Conservation (phyloP, 2,113 vertebrate species). For the Apodemus speciosus region DNA sequence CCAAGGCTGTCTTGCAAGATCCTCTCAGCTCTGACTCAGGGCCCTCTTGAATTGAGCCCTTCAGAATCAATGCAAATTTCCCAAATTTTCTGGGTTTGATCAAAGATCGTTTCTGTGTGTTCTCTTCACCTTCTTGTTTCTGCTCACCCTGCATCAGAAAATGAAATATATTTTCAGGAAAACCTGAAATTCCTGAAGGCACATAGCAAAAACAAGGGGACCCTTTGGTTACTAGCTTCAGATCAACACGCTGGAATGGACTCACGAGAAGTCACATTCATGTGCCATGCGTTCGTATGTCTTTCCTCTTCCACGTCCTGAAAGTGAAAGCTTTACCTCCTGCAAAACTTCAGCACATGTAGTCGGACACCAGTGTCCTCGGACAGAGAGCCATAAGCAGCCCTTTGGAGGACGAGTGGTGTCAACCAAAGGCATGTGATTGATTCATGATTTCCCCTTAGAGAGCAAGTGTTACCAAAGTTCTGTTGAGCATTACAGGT, state of each 20-base stretch:
- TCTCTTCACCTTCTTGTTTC: conserved; percentile 74
- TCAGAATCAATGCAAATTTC: conserved; percentile 83
- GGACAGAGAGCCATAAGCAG: conserved; percentile 86
- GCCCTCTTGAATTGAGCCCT: conserved; percentile 74
- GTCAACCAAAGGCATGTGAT: conserved; percentile 85
- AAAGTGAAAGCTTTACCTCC: conserved; percentile 82
- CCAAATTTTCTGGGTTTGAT: conserved; percentile 77
- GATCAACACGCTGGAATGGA: conserved; percentile 72
- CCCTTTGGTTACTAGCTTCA: conserved; percentile 74
- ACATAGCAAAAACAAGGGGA: conserved; percentile 59
- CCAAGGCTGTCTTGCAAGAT: conserved; percentile 82
- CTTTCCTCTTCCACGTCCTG: conserved; percentile 79
- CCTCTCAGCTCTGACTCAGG: conserved; percentile 69
- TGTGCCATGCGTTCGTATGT: conserved; percentile 77
- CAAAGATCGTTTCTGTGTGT: conserved; percentile 77
- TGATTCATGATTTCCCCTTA: conserved; percentile 80
- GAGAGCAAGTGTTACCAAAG: conserved; percentile 87
- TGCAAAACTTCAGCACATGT: conserved; percentile 80
- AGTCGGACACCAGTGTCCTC: conserved; percentile 77
- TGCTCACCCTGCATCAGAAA: conserved; percentile 69
- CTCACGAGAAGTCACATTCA: conserved; percentile 71
- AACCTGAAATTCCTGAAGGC: conserved; percentile 77
- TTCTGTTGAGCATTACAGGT: conserved; percentile 80
- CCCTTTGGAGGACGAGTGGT: conserved; percentile 83
- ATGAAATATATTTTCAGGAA: conserved; percentile 73